These are phyloP conservation scores for Mimas tiliae DNA, from an alignment of 2,888 invertebrate genomes.

Conservation along the genomic window DNA sequence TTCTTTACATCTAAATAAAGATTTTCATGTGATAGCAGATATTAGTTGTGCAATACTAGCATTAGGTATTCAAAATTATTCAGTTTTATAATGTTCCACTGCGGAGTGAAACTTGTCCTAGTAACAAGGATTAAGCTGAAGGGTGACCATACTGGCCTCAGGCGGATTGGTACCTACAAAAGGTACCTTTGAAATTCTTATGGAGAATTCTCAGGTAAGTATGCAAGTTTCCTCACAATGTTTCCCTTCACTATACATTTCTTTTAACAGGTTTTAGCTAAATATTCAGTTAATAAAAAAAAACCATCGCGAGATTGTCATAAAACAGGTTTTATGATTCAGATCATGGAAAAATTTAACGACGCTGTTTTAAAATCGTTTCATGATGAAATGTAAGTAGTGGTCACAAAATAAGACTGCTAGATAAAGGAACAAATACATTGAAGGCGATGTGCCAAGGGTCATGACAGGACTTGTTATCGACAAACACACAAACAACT, in stretches of 20 bases:
- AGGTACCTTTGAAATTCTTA: background rate
- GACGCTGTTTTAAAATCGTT: background rate
- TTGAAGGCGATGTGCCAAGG: constrained; percentile 18
- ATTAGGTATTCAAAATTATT: too few relatives aligned
- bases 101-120: too few relatives aligned
- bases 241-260: too few relatives aligned
- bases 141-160: too few relatives aligned
- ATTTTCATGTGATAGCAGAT: too few relatives aligned
- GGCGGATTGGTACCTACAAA: background rate
- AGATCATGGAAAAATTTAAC: background rate
- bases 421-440: constrained; percentile 9
- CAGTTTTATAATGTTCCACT: too few relatives aligned
- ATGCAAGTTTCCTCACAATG: too few relatives aligned
- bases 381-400: constrained; percentile 1
- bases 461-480: constrained; percentile 58
- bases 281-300: background rate
- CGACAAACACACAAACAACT: constrained; percentile 72
- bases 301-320: background rate
- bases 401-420: background rate
- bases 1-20: too few relatives aligned
- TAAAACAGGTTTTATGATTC: background rate
- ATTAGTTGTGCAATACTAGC: too few relatives aligned
- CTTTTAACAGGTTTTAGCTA: too few relatives aligned
- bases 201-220: too few relatives aligned
- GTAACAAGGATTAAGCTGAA: too few relatives aligned